phyloP scores from a whole-genome alignment of 2,888 invertebrate genomes.

The Dioctria rufipes region DNA sequence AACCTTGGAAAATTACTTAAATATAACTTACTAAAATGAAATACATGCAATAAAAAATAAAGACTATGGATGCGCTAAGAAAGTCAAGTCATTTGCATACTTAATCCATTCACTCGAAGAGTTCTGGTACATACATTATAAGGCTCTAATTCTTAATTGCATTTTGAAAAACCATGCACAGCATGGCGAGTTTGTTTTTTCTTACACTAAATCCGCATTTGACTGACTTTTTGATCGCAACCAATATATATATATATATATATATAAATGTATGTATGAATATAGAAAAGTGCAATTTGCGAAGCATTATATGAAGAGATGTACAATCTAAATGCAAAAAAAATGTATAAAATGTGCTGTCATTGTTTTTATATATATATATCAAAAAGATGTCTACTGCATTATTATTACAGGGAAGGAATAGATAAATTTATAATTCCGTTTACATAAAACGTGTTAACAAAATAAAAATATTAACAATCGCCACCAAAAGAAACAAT shows the following conservation, averaged over 20 bases:
- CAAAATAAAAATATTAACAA: neutral
- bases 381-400: neutral
- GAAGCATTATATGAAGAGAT: constrained; percentile 63
- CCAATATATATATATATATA: no score
- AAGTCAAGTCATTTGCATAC: constrained; percentile 17
- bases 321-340: neutral
- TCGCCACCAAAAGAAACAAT: constrained; percentile 1
- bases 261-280: constrained; percentile 23
- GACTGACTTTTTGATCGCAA: no score
- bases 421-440: neutral
- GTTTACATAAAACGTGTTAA: neutral
- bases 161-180: no score
- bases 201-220: no score
- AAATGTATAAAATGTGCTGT: constrained; percentile 48
- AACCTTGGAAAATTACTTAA: constrained; percentile 58
- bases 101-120: no score
- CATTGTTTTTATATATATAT: constrained; percentile 15
- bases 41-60: neutral
- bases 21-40: neutral
- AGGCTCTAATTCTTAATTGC: no score
- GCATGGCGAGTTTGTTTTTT: no score
- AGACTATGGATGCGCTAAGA: constrained; percentile 6
- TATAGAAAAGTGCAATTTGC: constrained; percentile 62
- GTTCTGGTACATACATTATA: no score
- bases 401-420: neutral